A percentile compares a stretch with the other conserved stretches of the same genome.
Conservation (phyloP, 2,797 vertebrate species). For the Salmo trutta region DNA sequence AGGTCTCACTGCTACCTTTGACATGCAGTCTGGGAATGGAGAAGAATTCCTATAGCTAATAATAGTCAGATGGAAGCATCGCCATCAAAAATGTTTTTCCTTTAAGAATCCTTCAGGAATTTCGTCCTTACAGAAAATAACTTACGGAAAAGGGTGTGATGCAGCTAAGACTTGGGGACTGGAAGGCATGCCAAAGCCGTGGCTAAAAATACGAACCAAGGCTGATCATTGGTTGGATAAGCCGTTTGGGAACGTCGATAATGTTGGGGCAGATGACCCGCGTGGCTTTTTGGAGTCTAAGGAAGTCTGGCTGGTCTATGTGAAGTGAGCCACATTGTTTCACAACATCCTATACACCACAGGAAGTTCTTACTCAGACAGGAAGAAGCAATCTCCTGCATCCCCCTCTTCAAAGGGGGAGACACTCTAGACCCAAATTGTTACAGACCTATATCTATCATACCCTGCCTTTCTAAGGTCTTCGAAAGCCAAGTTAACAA, state of each 20-base stretch:
- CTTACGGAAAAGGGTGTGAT: not conserved
- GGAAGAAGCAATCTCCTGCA: constrained; percentile 62
- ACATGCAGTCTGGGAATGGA: not conserved
- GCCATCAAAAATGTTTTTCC: not conserved
- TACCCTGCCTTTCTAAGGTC: no score
- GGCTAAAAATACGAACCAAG: not conserved
- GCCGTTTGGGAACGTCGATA: constrained; percentile 28
- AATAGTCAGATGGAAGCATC: not conserved
- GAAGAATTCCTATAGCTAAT: not conserved
- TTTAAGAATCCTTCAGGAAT: not conserved
- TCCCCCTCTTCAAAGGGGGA: no score
- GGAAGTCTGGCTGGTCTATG: constrained; percentile 28
- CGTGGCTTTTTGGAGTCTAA: constrained; percentile 17
- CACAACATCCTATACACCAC: constrained; percentile 52
- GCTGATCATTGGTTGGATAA: not conserved
- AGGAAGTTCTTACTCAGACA: constrained; percentile 53
- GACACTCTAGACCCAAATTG: no score
- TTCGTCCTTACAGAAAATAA: not conserved
- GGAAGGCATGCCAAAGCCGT: not conserved
- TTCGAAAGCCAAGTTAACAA: no score
- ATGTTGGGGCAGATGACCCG: constrained; percentile 28
- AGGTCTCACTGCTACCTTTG: not conserved
- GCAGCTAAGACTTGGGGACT: not conserved
- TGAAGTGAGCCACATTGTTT: constrained; percentile 47
- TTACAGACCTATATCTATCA: no score